Evolutionary conservation across 2,113 vertebrate species (phyloP), one percentile per base, ranked within the genome.

Genomic region (Entosphenus tridentatus): DNA sequence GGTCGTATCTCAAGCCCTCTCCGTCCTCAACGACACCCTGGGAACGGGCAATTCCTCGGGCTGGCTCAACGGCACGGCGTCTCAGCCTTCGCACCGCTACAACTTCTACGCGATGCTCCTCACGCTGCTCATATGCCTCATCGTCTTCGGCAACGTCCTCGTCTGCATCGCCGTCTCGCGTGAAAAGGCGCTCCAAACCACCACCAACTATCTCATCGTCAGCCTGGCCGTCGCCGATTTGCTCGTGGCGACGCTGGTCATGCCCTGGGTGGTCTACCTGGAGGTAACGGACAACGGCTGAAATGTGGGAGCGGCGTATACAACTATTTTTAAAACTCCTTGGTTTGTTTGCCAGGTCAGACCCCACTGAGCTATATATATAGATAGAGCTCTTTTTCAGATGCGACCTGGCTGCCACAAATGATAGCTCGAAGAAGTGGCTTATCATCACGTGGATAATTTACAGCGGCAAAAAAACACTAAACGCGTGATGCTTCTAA

Each of bases 141-240:
- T 96, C 3, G 82, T 97, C 75, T 97, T 97, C 0, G 93, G 93
- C 78, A 97, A 97, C 1, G 93, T 97, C 71, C 80, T 96, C 77
- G 93, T 97, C 72, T 97, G 93, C 76, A 96, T 97, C 74, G 93
- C 93, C 0, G 93, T 97, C 70, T 95, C 89, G 69, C 79, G 88
- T 3, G 93, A 97, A 77, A 90, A 93, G 72, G 85, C 93, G 39
- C 83, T 97, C 71, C 93, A 97, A 81, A 96, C 93, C 58, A 97
- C 93, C 74, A 97, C 93, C 74, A 97, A 97, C 80, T 97, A 97
- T 83, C 78, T 97, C 82, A 96, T 97, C 0, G 93, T 97, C 75
- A 97, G 93, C 77, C 76, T 97, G 62, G 93, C 93, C 0, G 91
- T 97, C 55, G 93, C 93, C 0, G 93, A 97, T 76, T 87, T 97